Evolutionary conservation across 2,113 vertebrate species (phyloP).

Genomic region (Ivindomyrus marchei): DNA sequence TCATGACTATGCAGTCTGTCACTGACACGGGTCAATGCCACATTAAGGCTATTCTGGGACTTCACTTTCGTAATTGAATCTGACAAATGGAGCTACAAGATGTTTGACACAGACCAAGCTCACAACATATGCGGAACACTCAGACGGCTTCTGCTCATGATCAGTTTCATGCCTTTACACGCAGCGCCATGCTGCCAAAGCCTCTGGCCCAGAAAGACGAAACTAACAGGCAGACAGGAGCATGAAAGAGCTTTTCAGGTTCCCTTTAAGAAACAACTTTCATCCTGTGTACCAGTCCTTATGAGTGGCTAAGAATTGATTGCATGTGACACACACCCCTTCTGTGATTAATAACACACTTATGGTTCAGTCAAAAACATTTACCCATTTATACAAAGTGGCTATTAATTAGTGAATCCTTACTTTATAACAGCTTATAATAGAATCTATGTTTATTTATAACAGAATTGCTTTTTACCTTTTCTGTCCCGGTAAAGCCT

Average conservation of each 20-base stretch:
- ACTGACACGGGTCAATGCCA: background rate
- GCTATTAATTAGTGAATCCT: background rate
- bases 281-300: background rate
- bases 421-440: background rate
- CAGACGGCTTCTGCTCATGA: background rate
- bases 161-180: background rate
- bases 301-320: background rate
- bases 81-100: slow-evolving; percentile 1
- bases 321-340: background rate
- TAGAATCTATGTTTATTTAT: background rate
- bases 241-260: background rate
- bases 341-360: background rate
- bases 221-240: background rate
- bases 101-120: slow-evolving; percentile 1
- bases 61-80: slow-evolving; percentile 4
- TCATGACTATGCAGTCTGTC: background rate
- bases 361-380: background rate
- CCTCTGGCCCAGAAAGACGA: background rate
- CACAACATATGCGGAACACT: background rate
- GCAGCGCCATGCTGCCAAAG: background rate
- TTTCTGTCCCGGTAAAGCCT: background rate
- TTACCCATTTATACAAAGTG: background rate
- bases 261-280: background rate
- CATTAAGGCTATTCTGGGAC: slow-evolving; percentile 9
- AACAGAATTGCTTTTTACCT: background rate